Percentiles rank a stretch among this genome's conserved stretches.
Evolutionary conservation across 2,113 vertebrate species (phyloP).

Genomic region (Xiphias gladius): DNA sequence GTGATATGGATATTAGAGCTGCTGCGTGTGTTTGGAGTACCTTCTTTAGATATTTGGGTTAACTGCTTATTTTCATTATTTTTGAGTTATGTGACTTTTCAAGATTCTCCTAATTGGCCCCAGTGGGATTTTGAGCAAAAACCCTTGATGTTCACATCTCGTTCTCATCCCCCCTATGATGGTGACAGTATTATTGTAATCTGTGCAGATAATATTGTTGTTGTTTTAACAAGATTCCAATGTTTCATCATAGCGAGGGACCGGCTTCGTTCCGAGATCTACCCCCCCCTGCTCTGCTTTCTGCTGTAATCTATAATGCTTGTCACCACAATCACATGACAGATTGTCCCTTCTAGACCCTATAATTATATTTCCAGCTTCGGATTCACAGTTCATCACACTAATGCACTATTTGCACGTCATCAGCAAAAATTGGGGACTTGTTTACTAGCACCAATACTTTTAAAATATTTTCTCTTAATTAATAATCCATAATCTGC

Average conservation of each 20-base stretch:
- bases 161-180: conserved; percentile 47
- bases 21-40: conserved; percentile 15
- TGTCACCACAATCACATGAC: conserved; percentile 51
- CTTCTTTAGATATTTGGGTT: conserved; percentile 65
- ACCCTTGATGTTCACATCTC: conserved; percentile 67
- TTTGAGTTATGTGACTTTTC: conserved; percentile 64
- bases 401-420: conserved; percentile 36
- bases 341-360: conserved; percentile 47
- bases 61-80: conserved; percentile 69
- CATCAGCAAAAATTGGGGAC: neutral
- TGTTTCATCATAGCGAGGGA: conserved; percentile 62
- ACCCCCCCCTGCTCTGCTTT: conserved; percentile 5
- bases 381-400: conserved; percentile 52
- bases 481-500: conserved; percentile 42
- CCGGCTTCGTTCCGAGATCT: conserved; percentile 40
- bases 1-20: conserved; percentile 19
- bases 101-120: conserved; percentile 74
- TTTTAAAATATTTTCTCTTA: conserved; percentile 18
- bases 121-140: conserved; percentile 68
- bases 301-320: conserved; percentile 59
- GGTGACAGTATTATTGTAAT: conserved; percentile 68
- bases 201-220: conserved; percentile 59
- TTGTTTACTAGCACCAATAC: conserved; percentile 9
- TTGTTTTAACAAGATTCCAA: conserved; percentile 63
- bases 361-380: conserved; percentile 59